Evolutionary conservation across 2,888 invertebrate species (phyloP).

Genomic region (Plagodis pulveraria): DNA sequence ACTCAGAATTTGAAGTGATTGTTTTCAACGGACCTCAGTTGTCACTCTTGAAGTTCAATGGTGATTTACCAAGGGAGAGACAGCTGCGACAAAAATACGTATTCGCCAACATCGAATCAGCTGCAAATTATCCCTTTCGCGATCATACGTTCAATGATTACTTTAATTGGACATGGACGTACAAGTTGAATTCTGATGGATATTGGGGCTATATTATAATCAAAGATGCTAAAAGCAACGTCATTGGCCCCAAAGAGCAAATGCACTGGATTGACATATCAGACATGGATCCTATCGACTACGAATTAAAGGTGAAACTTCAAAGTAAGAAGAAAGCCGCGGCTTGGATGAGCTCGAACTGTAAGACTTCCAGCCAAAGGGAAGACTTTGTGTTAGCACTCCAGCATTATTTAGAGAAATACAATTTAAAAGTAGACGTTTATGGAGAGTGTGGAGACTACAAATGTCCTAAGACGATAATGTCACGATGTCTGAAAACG

Average conservation of each 20-base stretch:
- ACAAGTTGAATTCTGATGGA: slow-evolving; percentile 63
- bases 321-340: slow-evolving; percentile 51
- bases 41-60: slow-evolving; percentile 19
- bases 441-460: slow-evolving; percentile 62
- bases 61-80: slow-evolving; percentile 51
- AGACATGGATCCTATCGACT: slow-evolving; percentile 46
- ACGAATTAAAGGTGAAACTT: slow-evolving; percentile 42
- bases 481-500: slow-evolving; percentile 53
- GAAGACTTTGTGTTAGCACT: slow-evolving; percentile 52
- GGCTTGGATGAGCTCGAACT: slow-evolving; percentile 69
- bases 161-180: slow-evolving; percentile 77
- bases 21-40: slow-evolving; percentile 63
- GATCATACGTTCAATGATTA: slow-evolving; percentile 52
- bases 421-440: slow-evolving; percentile 54
- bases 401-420: slow-evolving; percentile 47
- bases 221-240: slow-evolving; percentile 48
- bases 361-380: slow-evolving; percentile 56
- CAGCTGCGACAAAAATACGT: slow-evolving; percentile 60
- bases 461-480: slow-evolving; percentile 53
- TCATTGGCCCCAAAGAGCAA: slow-evolving; percentile 54
- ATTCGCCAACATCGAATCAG: slow-evolving; percentile 64
- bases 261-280: slow-evolving; percentile 52
- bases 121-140: slow-evolving; percentile 58
- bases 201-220: slow-evolving; percentile 63
- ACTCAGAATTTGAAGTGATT: slow-evolving; percentile 58